Percentiles rank a stretch among this genome's conserved stretches.
Conservation (phyloP, 2,113 vertebrate genomes). For the Meles meles region DNA sequence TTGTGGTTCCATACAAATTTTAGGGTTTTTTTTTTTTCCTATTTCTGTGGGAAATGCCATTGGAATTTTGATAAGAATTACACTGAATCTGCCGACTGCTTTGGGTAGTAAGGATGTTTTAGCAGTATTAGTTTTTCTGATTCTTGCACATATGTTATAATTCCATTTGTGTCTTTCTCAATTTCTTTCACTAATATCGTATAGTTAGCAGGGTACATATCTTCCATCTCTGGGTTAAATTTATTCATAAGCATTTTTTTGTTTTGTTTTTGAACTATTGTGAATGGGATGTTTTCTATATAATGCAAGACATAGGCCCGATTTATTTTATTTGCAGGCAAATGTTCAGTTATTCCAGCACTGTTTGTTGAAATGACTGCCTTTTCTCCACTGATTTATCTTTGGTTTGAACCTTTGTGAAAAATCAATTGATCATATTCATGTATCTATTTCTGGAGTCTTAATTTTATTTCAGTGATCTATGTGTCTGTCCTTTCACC, state of each 20-base stretch:
- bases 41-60: background rate
- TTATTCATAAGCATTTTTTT: background rate
- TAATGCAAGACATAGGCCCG: background rate
- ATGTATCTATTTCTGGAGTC: background rate
- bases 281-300: background rate
- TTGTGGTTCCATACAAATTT: background rate
- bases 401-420: background rate
- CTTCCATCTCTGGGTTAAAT: background rate
- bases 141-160: background rate
- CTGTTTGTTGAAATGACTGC: background rate
- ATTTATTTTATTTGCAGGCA: background rate
- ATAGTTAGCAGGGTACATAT: background rate
- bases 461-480: background rate
- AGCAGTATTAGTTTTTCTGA: background rate
- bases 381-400: background rate
- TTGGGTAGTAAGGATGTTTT: background rate
- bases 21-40: background rate
- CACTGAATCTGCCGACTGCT: background rate
- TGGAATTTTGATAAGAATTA: background rate
- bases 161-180: background rate
- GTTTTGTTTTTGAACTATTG: background rate
- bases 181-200: background rate
- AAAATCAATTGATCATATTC: background rate
- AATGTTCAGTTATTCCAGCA: background rate
- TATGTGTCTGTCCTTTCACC: background rate